Conservation (phyloP, 2,888 invertebrate species). For the Meteorus cinctellus region DNA sequence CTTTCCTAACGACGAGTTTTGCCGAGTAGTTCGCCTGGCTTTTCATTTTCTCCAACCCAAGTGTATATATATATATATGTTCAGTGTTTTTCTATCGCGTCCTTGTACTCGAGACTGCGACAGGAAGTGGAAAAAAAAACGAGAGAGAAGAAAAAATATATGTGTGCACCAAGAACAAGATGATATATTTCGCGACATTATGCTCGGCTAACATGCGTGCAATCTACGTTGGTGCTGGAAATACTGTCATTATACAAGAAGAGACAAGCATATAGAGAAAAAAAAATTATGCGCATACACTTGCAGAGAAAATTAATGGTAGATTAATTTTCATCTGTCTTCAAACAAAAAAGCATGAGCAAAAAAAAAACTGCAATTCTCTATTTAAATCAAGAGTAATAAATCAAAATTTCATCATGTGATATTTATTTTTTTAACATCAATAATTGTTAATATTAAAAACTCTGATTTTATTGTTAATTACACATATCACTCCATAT, state of each 20-base stretch:
- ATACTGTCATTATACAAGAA: not conserved
- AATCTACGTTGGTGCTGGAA: not conserved
- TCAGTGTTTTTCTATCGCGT: conserved; percentile 20
- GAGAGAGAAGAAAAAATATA: conserved; percentile 45
- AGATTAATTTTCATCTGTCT: conserved; percentile 1
- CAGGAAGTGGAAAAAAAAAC: conserved; percentile 44
- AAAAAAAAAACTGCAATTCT: not conserved
- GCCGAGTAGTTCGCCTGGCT: conserved; percentile 27
- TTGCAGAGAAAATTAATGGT: conserved; percentile 1
- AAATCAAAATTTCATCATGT: not conserved
- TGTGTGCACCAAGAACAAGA: conserved; percentile 30
- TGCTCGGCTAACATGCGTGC: conserved; percentile 64
- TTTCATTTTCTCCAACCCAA: conserved; percentile 28
- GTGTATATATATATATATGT: conserved; percentile 1
- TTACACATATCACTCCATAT: not conserved
- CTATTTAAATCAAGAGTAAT: too few species aligned
- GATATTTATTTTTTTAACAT: not conserved
- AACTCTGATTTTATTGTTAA: not conserved
- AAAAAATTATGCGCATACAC: not conserved
- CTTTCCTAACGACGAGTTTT: conserved; percentile 39
- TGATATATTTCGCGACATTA: conserved; percentile 60
- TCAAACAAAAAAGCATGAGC: not conserved
- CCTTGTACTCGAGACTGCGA: conserved; percentile 33
- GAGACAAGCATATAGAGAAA: not conserved
- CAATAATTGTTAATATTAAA: not conserved